phyloP scores from a whole-genome alignment of 2,113 vertebrate genomes.

The Hystrix cristata region DNA sequence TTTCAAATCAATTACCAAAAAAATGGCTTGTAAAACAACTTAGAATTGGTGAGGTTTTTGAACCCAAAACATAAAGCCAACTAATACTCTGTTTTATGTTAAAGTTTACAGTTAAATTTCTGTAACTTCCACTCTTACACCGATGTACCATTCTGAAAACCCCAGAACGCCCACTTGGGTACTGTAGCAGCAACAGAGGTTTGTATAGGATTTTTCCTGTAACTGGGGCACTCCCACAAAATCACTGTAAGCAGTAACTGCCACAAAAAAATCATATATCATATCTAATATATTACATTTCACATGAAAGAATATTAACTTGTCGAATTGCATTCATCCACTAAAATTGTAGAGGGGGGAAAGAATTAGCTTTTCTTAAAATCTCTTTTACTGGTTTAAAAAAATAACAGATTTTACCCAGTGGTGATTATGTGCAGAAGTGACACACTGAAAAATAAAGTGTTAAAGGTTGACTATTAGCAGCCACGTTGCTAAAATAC shows the following conservation, averaged over 20 bases:
- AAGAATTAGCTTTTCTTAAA: conserved; percentile 33
- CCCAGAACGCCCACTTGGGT: neutral
- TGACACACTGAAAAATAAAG: neutral
- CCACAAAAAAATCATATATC: neutral
- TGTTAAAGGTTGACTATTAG: conserved; percentile 5
- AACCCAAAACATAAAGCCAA: neutral
- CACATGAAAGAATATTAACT: conserved; percentile 23
- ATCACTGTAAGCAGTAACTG: conserved; percentile 18
- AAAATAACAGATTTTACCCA: conserved; percentile 57
- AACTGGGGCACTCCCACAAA: neutral
- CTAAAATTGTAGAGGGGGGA: neutral
- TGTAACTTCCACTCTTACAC: neutral
- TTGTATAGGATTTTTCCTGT: neutral
- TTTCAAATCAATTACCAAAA: neutral
- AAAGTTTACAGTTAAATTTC: neutral
- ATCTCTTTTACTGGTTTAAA: conserved; percentile 22
- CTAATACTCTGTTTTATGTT: neutral
- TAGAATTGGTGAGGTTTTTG: neutral
- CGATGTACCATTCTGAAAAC: neutral
- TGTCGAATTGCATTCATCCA: conserved; percentile 34
- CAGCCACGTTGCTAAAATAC: neutral
- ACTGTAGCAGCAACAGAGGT: neutral
- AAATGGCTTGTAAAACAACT: neutral
- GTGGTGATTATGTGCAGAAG: neutral
- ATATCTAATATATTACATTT: neutral